A percentile compares a stretch with the other conserved stretches of the same genome.
Conservation (phyloP, 2,113 vertebrate genomes). For the Antechinus flavipes region DNA sequence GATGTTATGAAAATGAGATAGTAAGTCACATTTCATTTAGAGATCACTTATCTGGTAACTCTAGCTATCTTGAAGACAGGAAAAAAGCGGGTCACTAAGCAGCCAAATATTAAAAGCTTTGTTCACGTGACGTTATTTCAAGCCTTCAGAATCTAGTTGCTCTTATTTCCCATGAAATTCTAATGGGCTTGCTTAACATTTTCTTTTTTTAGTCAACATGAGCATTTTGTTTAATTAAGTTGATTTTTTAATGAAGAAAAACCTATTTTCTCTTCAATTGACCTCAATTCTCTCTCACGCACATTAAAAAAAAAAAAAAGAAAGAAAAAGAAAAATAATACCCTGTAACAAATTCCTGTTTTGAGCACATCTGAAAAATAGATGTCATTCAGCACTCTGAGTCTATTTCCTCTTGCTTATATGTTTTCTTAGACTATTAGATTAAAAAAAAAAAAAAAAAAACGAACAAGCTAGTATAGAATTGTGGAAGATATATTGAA, state of each 20-base stretch:
- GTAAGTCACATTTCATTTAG: not conserved
- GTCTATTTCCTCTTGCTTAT: not conserved
- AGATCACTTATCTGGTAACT: not conserved
- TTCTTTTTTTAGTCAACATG: not conserved
- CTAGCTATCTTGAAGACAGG: not conserved
- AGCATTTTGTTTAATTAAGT: too few relatives aligned
- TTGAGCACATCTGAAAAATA: not conserved
- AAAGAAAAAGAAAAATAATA: not conserved
- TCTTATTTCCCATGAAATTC: not conserved
- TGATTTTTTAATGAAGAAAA: not conserved
- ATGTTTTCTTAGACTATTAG: not conserved
- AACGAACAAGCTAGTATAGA: too few relatives aligned
- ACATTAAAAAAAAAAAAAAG: not conserved
- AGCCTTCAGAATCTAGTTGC: not conserved
- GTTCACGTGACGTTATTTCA: not conserved
- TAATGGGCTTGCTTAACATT: not conserved
- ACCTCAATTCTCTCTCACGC: not conserved
- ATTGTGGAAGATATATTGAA: too few relatives aligned
- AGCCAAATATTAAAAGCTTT: not conserved
- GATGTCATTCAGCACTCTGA: too few relatives aligned
- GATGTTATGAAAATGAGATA: not conserved
- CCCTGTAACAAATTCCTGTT: not conserved
- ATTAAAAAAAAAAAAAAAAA: not conserved
- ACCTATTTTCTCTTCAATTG: not conserved
- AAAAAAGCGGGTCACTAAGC: not conserved